Percentiles rank a stretch among this genome's conserved stretches.
These are phyloP conservation scores for Tragelaphus eurycerus DNA, from an alignment of 2,797 vertebrate genomes.

Conservation along the genomic window DNA sequence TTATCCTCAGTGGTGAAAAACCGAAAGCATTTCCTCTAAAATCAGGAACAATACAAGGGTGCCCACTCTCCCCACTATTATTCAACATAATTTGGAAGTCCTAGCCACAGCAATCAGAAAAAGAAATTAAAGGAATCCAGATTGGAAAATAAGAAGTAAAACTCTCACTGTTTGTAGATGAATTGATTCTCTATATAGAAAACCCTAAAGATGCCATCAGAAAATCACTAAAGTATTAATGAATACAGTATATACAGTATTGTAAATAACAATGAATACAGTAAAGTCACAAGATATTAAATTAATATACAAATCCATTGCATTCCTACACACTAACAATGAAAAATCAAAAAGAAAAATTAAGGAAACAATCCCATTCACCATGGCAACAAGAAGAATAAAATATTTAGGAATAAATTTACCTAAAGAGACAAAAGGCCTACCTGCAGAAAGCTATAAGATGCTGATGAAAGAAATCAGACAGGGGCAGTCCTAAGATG, in stretches of 20 bases:
- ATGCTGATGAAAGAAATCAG: no score
- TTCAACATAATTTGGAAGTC: neutral
- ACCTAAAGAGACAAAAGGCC: no score
- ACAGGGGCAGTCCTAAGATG: no score
- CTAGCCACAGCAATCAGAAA: neutral
- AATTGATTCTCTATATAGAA: neutral
- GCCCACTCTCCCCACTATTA: neutral
- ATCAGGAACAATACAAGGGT: neutral
- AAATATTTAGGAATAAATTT: neutral
- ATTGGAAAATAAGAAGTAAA: neutral
- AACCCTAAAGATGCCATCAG: neutral
- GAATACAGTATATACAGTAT: neutral
- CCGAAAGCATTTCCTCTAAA: neutral
- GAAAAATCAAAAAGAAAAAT: neutral
- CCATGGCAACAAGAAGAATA: neutral
- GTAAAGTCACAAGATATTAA: neutral
- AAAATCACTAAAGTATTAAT: neutral
- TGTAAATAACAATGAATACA: neutral
- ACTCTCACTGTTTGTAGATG: neutral
- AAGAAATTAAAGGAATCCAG: neutral
- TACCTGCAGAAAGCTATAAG: no score
- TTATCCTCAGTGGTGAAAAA: neutral
- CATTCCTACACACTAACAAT: neutral
- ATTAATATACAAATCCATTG: neutral
- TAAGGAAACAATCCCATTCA: neutral